phyloP scores from a whole-genome alignment of 2,113 vertebrate genomes.

The Cettia cetti region DNA sequence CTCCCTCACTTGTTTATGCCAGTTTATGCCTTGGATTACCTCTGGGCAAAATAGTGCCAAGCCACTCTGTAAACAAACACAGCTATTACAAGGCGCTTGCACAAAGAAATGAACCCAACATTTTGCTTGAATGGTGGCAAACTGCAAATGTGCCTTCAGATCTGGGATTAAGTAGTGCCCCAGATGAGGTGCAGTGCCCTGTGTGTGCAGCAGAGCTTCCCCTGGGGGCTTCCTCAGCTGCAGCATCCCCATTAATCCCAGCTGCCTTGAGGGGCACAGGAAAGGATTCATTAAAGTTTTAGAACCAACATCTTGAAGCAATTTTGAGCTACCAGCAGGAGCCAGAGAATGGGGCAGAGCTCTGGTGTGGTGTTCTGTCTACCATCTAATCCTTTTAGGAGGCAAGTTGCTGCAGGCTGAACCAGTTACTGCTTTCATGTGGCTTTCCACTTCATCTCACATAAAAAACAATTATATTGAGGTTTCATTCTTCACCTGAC shows the following conservation, averaged over 20 bases:
- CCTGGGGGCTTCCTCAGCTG: background rate
- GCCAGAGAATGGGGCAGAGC: background rate
- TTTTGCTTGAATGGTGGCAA: background rate
- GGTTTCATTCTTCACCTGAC: slow-evolving; percentile 12
- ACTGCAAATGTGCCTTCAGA: background rate
- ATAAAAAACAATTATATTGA: background rate
- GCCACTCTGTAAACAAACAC: slow-evolving; percentile 20
- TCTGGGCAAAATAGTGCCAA: background rate
- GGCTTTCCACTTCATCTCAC: slow-evolving; percentile 13
- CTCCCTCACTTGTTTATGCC: slow-evolving; percentile 4
- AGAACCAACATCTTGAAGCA: slow-evolving; percentile 40
- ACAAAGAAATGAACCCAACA: background rate
- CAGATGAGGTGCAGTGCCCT: background rate
- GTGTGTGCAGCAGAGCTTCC: background rate
- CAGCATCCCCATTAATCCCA: background rate
- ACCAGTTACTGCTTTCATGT: slow-evolving; percentile 25
- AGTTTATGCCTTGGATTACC: slow-evolving; percentile 1
- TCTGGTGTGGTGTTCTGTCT: background rate
- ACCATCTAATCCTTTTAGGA: slow-evolving; percentile 1
- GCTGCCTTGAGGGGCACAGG: background rate
- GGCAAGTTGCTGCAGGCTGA: slow-evolving; percentile 25
- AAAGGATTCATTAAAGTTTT: slow-evolving; percentile 6
- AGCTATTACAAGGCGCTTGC: background rate
- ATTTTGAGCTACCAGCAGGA: slow-evolving; percentile 34
- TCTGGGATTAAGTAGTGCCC: background rate